Evolutionary conservation across 2,113 vertebrate species (phyloP), one percentile per base, ranked within the genome.

Genomic region (Tinamus guttatus): DNA sequence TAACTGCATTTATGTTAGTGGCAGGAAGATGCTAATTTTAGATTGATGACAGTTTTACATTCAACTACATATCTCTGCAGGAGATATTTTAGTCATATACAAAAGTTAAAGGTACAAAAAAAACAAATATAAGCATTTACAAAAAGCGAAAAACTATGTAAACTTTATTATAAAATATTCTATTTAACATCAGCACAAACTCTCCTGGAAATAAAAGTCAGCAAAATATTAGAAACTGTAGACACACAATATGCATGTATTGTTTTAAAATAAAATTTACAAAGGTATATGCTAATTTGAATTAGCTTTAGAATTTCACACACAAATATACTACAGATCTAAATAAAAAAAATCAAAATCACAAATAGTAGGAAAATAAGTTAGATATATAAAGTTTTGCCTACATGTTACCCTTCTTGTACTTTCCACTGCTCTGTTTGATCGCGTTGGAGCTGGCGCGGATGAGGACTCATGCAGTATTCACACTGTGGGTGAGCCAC

Each of bases 331-430:
- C 58, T 90, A 84, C 94, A 89, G 89, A 90, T 93, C 91, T 97
- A 96, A 92, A 94, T 91, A 91, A 93, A 96, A 95, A 96, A 97
- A 97, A 43, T 97, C 97, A 97, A 98, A 98, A 98, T 98, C 97
- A 97, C 97, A 98, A 97, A 97, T 28, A 96, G 98, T 97, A 96
- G 97, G 97, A 97, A 97, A 96, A 98, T 94, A 93, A 96, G 94
- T 84, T 77, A 76, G 59, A 94, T 95, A 98, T 98, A 97, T 98
- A 98, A 98, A 98, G 98, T 98, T 58, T 97, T 98, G 98, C 98
- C 98, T 97, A 89, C 49, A 34, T 14, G 7, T 80, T 73, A n/a
- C 15, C 14, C 15, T 65, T 51, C 60, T 74, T 59, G 30, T 51
- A 74, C 43, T 59, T 59, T 51, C 41, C 51, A 51, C 9, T 21